phyloP scores from a whole-genome alignment of 92 coral and sea anemone species.

The Zoanthus solanderi region DNA sequence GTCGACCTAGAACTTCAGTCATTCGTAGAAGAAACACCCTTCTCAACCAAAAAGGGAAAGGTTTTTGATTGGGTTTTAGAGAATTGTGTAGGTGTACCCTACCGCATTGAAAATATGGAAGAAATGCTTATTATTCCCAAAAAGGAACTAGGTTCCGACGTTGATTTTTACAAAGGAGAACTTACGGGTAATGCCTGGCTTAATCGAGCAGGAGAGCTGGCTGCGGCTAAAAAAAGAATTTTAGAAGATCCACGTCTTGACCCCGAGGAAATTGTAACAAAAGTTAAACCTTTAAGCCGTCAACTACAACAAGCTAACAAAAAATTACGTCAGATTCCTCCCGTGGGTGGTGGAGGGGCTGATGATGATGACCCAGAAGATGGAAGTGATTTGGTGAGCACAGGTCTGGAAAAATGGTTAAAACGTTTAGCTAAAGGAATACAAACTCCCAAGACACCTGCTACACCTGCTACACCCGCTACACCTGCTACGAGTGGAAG shows the following conservation, averaged over 20 bases:
- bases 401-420: no score
- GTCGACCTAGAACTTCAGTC: slow-evolving; percentile 8
- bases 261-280: slow-evolving; percentile 16
- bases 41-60: slow-evolving; percentile 24
- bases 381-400: no score
- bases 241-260: slow-evolving; percentile 29
- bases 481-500: no score
- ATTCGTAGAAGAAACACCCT: slow-evolving; percentile 30
- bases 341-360: neutral
- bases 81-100: slow-evolving; percentile 22
- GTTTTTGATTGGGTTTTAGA: no score
- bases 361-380: neutral
- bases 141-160: neutral
- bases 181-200: slow-evolving; percentile 20
- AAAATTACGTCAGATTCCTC: slow-evolving; percentile 23
- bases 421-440: no score
- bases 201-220: neutral
- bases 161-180: no score
- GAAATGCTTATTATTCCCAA: no score
- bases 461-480: no score
- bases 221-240: slow-evolving; percentile 29
- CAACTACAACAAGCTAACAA: slow-evolving; percentile 19
- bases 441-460: no score
- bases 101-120: slow-evolving; percentile 1
- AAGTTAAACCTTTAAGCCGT: slow-evolving; percentile 21